Base-by-base conservation (phyloP, 2,888 invertebrate genomes). In the Dryadula phaetusa region DNA sequence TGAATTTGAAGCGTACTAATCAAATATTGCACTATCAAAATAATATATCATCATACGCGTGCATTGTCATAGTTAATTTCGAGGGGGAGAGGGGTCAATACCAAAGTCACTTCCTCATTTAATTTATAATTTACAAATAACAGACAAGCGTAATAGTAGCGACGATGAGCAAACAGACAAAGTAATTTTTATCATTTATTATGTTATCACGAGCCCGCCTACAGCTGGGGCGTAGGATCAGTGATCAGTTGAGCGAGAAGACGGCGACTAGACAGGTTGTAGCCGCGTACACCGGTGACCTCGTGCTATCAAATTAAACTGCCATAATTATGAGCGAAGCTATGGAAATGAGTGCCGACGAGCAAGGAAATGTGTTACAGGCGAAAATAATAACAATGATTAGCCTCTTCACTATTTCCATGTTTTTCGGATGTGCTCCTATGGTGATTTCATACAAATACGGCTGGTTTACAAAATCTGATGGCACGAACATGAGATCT, bases 371-470 rank as follows among this genome's bases (percentile, higher is more conserved):
- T 20, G 90, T 94, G n/a, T 82, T 96, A 42, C 82, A 93, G 20
- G 96, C 97, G 12, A 98, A 98, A 90, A 92, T 95, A 20, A 94
- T 96, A 12, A 96, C 98, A 0, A 96, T 98, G 95, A 90, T 94
- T 60, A 95, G 95, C 64, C 93, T 98, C 16, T 96, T 97, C 77
- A 79, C 88, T 46, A 94, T 96, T n/a, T 97, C 98, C 7, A 94
- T 96, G 80, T 74, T 95, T 3, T 94, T 96, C 68, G 98, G 98
- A 10, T 93, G 95, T 62, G 80, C 97, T 54, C 98, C 98, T 0
- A 93, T 97, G 75, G 87, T 95, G 74, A 87, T 98, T 62, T 94
- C 95, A 40, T 90, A 93, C 64, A 95, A 94, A 83, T 94, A 95
- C 72, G 93, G 95, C 72, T 95, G 95, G 95, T 91, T 94, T 71